Evolutionary conservation across 2,888 invertebrate species (phyloP).

Genomic region (Chironomus tentans): DNA sequence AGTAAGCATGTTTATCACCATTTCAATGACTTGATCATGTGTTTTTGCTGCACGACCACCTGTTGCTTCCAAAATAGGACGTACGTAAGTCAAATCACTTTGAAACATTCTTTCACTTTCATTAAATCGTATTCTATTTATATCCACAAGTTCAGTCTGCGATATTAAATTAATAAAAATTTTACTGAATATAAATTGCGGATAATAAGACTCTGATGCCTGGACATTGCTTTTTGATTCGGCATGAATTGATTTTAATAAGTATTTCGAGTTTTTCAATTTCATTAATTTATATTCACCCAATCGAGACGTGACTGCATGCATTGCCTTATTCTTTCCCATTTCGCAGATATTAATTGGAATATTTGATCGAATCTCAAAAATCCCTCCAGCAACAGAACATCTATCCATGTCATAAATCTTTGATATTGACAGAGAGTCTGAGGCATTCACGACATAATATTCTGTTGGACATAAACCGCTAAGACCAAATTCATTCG

Average conservation of each 20-base stretch:
- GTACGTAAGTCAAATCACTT: slow-evolving; percentile 27
- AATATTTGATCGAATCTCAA: slow-evolving; percentile 40
- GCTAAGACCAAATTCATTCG: slow-evolving; percentile 49
- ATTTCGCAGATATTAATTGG: slow-evolving; percentile 41
- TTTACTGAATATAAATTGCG: slow-evolving; percentile 23
- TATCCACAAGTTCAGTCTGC: not conserved
- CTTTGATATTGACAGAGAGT: slow-evolving; percentile 40
- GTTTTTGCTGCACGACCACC: slow-evolving; percentile 40
- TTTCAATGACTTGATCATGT: slow-evolving; percentile 37
- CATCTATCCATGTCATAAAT: slow-evolving; percentile 41
- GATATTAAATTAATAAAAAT: not conserved
- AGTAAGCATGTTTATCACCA: slow-evolving; percentile 36
- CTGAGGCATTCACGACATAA: slow-evolving; percentile 40
- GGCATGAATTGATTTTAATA: slow-evolving; percentile 9
- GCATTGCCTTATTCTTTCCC: slow-evolving; percentile 30
- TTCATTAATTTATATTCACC: not conserved
- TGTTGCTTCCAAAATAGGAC: slow-evolving; percentile 37
- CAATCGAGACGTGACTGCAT: slow-evolving; percentile 21
- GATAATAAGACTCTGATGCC: slow-evolving; percentile 22
- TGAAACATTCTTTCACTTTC: not conserved
- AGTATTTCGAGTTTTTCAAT: slow-evolving; percentile 4
- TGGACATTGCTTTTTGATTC: slow-evolving; percentile 24
- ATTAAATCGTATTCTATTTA: slow-evolving; percentile 9
- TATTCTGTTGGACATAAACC: slow-evolving; percentile 47
- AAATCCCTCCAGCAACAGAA: slow-evolving; percentile 39